Percentiles rank a stretch among this genome's conserved stretches.
Conservation (phyloP, 2,113 vertebrate species). For the Cyphomyrus discorhynchus region DNA sequence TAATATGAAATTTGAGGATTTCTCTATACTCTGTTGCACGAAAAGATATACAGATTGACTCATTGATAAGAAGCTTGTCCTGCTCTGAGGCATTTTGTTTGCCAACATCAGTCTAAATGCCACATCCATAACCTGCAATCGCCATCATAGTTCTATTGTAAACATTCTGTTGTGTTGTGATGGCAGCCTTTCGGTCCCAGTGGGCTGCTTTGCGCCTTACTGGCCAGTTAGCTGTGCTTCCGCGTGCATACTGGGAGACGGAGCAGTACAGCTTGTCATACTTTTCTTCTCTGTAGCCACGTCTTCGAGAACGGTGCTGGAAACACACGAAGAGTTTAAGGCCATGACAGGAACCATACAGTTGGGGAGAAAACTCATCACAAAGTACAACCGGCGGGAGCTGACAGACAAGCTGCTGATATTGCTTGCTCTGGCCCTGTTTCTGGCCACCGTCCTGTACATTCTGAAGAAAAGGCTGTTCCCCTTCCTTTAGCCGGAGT, state of each 20-base stretch:
- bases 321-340: constrained; percentile 93
- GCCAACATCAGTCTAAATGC: background rate
- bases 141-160: background rate
- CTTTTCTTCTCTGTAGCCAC: constrained; percentile 62
- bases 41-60: background rate
- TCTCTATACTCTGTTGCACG: background rate
- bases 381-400: constrained; percentile 92
- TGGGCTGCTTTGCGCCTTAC: background rate
- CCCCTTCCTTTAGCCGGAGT: constrained; percentile 70
- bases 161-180: background rate
- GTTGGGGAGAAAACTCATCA: constrained; percentile 89
- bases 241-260: background rate
- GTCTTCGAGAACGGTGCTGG: constrained; percentile 84
- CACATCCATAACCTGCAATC: background rate
- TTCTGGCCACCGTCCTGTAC: constrained; percentile 88
- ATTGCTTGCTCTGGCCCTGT: constrained; percentile 87
- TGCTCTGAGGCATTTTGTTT: background rate
- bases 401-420: constrained; percentile 95
- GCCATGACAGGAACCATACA: constrained; percentile 96
- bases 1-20: background rate
- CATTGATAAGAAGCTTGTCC: background rate
- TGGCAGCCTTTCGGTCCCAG: background rate
- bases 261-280: background rate
- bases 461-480: constrained; percentile 96
- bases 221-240: background rate